Percentiles rank a stretch among this genome's conserved stretches.
phyloP scores from a whole-genome alignment of 2,888 invertebrate genomes.

The Chloromyia formosa region DNA sequence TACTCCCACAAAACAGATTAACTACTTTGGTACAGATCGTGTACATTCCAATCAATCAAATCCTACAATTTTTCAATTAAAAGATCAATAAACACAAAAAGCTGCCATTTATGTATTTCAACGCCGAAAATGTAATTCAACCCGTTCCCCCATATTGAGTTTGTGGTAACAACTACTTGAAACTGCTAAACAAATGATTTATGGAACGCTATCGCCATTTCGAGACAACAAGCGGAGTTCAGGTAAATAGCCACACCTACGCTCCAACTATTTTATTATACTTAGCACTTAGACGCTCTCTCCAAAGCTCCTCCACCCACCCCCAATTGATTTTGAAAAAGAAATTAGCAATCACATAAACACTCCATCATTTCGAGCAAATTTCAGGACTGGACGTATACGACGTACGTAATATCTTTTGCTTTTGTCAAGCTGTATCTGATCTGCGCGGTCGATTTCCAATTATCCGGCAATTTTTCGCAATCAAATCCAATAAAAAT shows the following conservation, averaged over 20 bases:
- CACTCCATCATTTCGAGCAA: no score
- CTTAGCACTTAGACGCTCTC: neutral
- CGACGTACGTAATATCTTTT: no score
- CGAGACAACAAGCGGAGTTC: neutral
- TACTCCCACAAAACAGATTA: no score
- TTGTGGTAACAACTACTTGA: neutral
- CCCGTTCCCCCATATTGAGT: neutral
- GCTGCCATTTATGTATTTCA: neutral
- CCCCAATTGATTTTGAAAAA: neutral
- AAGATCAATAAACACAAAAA: neutral
- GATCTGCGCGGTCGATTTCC: no score
- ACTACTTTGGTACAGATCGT: no score
- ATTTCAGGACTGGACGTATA: no score
- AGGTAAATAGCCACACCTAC: constrained; percentile 1
- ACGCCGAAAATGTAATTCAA: neutral
- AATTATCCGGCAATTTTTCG: no score
- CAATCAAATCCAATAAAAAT: no score
- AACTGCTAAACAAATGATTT: neutral
- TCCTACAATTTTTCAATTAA: neutral
- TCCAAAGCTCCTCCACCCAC: no score
- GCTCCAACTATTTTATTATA: neutral
- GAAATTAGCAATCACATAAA: no score
- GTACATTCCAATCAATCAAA: neutral
- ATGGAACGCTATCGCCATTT: neutral
- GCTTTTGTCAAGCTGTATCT: no score